Evolutionary conservation across 2,888 invertebrate genomes (phyloP), one percentile per base, ranked within the genome.

Genomic region (Serripes groenlandicus): DNA sequence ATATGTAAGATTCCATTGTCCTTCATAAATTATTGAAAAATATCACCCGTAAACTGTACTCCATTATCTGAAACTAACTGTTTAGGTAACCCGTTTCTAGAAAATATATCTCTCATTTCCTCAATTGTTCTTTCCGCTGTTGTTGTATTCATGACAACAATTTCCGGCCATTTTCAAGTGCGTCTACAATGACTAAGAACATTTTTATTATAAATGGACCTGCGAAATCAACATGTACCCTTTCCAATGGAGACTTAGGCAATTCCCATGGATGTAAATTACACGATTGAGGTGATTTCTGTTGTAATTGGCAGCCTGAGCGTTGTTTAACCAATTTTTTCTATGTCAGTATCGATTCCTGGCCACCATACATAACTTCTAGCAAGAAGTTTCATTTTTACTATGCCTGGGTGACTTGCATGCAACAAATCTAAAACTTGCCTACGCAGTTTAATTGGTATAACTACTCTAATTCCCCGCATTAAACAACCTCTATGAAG

Each of bases 131-230:
- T 52, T 32, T 66, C 42, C 4, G 82, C 54, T 32, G 85, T 81
- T 9, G 81, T 82, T 9, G 77, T 62, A 4, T 49, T n/a, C 72
- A 90, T 86, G 7, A 30, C 30, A 21, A 60, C 32, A 30, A 60
- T 21, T 60, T 95, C 94, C 0, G 93, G 89, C 94, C 94, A 95
- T 80, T 95, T 95, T 0, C 94, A 94, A 81, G 91, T 21, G 93
- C 87, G 64, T 89, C 87, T 7, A 83, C 82, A 1, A 83, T 34
- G 1, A 87, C 75, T 3, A 95, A 78, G 62, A 93, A 90, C 88
- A 89, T 91, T 9, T 74, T 76, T 5, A 87, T 91, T 18, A 90
- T 68, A 69, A 93, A 81, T 42, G 94, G 90, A 34, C 88, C 81
- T 1, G 83, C 87, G 75, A 83, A 90, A 30, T 90, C 89, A 0